These are phyloP conservation scores for Drosophila aff. DNA, from an alignment of 1,140 invertebrate species.

Conservation along the genomic window DNA sequence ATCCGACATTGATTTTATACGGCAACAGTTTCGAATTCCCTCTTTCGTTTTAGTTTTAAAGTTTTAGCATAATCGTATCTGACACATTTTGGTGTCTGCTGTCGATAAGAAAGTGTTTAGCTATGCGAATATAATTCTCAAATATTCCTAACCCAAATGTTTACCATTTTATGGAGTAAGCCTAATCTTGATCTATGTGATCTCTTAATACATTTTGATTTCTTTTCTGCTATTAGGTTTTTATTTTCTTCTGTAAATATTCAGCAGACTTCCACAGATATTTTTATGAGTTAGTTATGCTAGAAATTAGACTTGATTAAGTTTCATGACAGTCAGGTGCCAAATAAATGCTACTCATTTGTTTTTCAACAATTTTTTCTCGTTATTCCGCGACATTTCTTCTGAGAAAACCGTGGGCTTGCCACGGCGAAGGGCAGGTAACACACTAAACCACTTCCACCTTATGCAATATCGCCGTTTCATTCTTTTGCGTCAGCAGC, in stretches of 20 bases:
- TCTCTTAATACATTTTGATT: slow-evolving; percentile 17
- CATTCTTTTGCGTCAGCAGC: slow-evolving; percentile 77
- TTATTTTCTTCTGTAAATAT: not conserved
- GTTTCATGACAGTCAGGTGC: slow-evolving; percentile 6
- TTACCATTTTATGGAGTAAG: slow-evolving; percentile 7
- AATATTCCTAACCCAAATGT: slow-evolving; percentile 20
- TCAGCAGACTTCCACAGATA: not conserved
- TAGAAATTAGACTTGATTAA: not conserved
- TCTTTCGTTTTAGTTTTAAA: not conserved
- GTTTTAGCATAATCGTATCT: slow-evolving; percentile 2
- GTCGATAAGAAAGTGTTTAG: slow-evolving; percentile 2
- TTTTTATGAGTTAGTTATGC: not conserved
- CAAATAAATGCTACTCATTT: slow-evolving; percentile 2
- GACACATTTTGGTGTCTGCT: slow-evolving; percentile 9
- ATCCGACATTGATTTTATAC: not conserved
- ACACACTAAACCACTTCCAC: slow-evolving; percentile 30
- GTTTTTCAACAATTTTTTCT: not conserved
- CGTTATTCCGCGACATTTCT: slow-evolving; percentile 1
- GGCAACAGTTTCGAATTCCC: not conserved
- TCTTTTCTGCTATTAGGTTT: not conserved
- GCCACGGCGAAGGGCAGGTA: slow-evolving; percentile 29
- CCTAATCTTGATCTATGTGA: slow-evolving; percentile 41
- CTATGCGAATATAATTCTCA: not conserved
- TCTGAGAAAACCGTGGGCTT: slow-evolving; percentile 13
- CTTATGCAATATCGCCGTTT: slow-evolving; percentile 38